phyloP scores from a whole-genome alignment of 2,888 invertebrate species.

The Cantharis rustica region DNA sequence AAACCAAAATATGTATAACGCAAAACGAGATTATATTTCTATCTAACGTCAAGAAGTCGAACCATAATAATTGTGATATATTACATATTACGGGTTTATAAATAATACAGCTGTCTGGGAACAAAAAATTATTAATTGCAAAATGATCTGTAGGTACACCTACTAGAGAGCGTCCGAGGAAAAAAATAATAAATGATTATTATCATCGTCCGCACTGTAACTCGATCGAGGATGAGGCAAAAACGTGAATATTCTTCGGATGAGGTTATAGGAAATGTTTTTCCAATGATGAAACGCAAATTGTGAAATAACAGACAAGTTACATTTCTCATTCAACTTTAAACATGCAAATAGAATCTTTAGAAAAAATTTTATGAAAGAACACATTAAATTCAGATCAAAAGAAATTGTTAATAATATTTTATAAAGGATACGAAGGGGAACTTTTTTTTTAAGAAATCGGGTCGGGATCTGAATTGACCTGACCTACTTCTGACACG shows the following conservation, averaged over 20 bases:
- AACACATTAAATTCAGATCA: neutral
- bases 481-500: constrained; percentile 14
- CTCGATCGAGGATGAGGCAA: neutral
- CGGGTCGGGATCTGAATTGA: constrained; percentile 7
- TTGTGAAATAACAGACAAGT: neutral
- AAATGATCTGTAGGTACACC: neutral
- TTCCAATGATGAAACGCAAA: neutral
- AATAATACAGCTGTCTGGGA: neutral
- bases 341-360: neutral
- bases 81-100: neutral
- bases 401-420: neutral
- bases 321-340: neutral
- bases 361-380: neutral
- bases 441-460: neutral
- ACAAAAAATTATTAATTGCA: neutral
- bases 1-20: neutral
- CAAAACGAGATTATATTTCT: neutral
- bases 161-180: neutral
- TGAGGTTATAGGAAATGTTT: neutral
- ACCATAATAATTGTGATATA: neutral
- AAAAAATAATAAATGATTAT: neutral
- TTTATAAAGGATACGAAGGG: neutral
- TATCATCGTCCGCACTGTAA: no score
- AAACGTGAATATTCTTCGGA: neutral
- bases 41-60: neutral